These are phyloP conservation scores for Saccostrea echinata DNA, from an alignment of 1,140 invertebrate species.

Conservation along the genomic window DNA sequence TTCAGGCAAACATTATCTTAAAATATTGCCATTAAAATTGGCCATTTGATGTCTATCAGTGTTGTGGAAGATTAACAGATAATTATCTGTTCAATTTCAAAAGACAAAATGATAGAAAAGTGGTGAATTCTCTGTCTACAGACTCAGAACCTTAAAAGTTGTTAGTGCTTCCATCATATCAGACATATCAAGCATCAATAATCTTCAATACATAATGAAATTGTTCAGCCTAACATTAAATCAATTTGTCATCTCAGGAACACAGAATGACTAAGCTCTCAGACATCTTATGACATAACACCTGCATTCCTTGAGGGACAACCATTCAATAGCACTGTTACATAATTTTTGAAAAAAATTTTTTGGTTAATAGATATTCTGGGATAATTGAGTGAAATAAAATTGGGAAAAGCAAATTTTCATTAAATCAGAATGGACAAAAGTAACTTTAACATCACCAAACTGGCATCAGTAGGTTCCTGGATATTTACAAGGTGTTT, in stretches of 20 bases:
- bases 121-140: not conserved
- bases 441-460: too few species aligned
- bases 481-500: too few species aligned
- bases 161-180: not conserved
- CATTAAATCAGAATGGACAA: too few species aligned
- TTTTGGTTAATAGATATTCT: too few species aligned
- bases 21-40: not conserved
- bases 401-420: too few species aligned
- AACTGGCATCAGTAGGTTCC: too few species aligned
- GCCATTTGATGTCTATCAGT: not conserved
- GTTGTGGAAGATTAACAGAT: not conserved
- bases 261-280: not conserved
- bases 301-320: not conserved
- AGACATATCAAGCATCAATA: not conserved
- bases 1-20: not conserved
- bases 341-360: not conserved
- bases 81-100: not conserved
- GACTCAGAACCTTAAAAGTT: not conserved
- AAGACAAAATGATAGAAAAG: not conserved
- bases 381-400: too few species aligned
- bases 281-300: not conserved
- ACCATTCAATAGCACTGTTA: slow-evolving; percentile 5
- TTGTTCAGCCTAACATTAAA: slow-evolving; percentile 6
- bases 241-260: not conserved
- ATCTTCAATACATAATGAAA: not conserved